Base-by-base conservation (phyloP, 2,113 vertebrate species). In the Bubo scandiacus region DNA sequence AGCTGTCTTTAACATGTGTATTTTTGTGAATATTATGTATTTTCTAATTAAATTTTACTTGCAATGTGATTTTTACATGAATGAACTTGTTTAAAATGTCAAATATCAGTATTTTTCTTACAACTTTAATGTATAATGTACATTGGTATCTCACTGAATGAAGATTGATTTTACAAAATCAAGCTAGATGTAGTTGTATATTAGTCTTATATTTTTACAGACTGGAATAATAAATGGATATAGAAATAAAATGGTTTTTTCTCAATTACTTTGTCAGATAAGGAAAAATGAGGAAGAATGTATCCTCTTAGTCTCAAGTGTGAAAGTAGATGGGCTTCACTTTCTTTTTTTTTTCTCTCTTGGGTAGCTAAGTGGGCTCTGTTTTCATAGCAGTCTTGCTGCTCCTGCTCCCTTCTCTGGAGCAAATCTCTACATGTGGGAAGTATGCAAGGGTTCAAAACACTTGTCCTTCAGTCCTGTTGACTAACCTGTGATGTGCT, bases 41-140 rank as follows among this genome's bases (percentile, higher is more conserved):
- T 98, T 98, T 98, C 97, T 98, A 98, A 98, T 98, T 98, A 98
- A 98, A 98, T 98, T 98, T 98, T 98, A 98, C 98, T 98, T 98
- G 97, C 94, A 93, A 98, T 96, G 97, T 98, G 98, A 98, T 98
- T 98, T 98, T 98, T 98, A 98, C 98, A 98, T 98, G 96, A 97
- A 98, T 98, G 97, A 98, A 97, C 97, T 98, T 98, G 98, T 98
- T 98, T 98, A 98, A 98, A 98, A 98, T 98, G 97, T 98, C 96
- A 98, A 96, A 98, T 98, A 98, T 98, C 98, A 98, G 98, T 98
- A 98, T 98, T 98, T 98, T 98, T 98, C 98, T 97, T 98, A 98
- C 97, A 96, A 97, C 97, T 98, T 97, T 96, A 98, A 98, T 98
- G 98, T 98, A 98, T 98, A 97, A 97, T 98, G 97, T 98, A 98